Evolutionary conservation across 2,888 invertebrate species (phyloP).

Genomic region (Watsonalla cultraria): DNA sequence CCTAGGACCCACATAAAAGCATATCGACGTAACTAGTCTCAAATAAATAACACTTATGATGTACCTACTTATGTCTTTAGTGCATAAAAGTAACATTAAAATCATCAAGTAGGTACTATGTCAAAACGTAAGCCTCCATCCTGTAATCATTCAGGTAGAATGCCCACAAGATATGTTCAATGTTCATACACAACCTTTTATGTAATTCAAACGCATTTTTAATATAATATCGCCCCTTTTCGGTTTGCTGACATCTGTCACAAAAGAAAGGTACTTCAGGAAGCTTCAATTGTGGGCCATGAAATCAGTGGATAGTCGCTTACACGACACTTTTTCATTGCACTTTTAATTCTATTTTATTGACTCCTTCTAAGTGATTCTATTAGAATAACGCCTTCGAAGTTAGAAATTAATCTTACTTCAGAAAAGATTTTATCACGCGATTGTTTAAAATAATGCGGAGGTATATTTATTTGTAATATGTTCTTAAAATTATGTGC

Average conservation of each 20-base stretch:
- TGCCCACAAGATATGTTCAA: neutral
- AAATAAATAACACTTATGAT: too few species aligned
- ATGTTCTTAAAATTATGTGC: too few species aligned
- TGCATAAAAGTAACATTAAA: too few species aligned
- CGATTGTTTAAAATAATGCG: too few species aligned
- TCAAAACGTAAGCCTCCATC: neutral
- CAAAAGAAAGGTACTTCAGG: constrained; percentile 45
- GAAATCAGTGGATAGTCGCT: constrained; percentile 14
- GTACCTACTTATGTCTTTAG: too few species aligned
- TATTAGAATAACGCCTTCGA: too few species aligned
- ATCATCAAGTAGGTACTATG: too few species aligned
- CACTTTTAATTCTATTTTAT: too few species aligned
- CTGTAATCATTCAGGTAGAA: neutral
- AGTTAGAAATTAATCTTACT: neutral
- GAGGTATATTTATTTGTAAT: too few species aligned
- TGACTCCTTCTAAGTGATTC: too few species aligned
- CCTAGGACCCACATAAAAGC: too few species aligned
- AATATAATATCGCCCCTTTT: constrained; percentile 46
- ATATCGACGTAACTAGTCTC: too few species aligned
- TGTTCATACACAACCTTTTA: constrained; percentile 21
- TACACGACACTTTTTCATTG: neutral
- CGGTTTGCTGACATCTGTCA: constrained; percentile 53
- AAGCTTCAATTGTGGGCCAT: constrained; percentile 24
- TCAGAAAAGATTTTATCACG: neutral
- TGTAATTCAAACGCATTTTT: constrained; percentile 56